Evolutionary conservation across 2,888 invertebrate species (phyloP).

Genomic region (Nasonovia ribisnigri): DNA sequence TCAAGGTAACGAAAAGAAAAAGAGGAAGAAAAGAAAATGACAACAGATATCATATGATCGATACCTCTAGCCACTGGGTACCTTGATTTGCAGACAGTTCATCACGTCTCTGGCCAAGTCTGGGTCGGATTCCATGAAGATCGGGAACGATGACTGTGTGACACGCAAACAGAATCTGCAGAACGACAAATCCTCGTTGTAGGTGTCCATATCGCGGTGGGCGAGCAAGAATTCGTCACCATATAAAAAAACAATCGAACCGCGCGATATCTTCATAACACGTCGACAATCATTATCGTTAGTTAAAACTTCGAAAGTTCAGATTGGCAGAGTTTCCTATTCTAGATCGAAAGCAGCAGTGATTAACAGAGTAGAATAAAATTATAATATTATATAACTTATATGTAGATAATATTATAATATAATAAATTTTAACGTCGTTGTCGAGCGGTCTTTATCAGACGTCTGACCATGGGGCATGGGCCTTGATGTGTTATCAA

Average conservation of each 20-base stretch:
- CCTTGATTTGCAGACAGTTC: conserved; percentile 57
- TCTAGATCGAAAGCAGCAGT: background rate
- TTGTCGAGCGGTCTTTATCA: background rate
- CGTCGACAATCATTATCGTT: background rate
- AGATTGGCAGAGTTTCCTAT: background rate
- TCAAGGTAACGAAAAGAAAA: background rate
- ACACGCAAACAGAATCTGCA: conserved; percentile 56
- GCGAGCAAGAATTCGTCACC: background rate
- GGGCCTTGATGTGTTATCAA: background rate
- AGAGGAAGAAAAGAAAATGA: background rate
- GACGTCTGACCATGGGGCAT: background rate
- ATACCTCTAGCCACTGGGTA: background rate
- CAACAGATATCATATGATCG: background rate
- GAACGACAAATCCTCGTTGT: conserved; percentile 32
- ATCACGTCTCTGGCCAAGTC: conserved; percentile 56
- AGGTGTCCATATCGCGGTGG: conserved; percentile 16
- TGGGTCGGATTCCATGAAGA: conserved; percentile 56
- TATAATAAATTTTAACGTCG: background rate
- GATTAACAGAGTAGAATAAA: background rate
- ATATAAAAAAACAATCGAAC: background rate
- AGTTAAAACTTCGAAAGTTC: background rate
- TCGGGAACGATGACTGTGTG: conserved; percentile 48
- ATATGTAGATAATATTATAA: background rate
- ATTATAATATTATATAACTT: background rate
- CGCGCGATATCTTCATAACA: background rate